phyloP scores from a whole-genome alignment of 2,888 invertebrate genomes.

The Parnassius smintheus region DNA sequence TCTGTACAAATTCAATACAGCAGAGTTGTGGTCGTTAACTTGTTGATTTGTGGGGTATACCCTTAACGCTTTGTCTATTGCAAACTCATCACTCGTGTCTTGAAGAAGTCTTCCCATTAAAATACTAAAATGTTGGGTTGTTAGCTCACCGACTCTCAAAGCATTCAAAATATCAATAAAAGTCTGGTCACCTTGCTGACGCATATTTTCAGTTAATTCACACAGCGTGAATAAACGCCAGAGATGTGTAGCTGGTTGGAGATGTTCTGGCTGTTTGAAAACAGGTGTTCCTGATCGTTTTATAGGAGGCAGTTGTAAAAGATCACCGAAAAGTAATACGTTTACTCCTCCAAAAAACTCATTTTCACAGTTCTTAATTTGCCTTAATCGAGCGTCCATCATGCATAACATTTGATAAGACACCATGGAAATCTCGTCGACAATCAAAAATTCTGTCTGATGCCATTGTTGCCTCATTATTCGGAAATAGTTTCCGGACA shows the following conservation, averaged over 20 bases:
- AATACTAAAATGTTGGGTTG: constrained; percentile 23
- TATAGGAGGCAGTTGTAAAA: constrained; percentile 21
- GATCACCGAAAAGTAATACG: constrained; percentile 14
- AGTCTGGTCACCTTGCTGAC: constrained; percentile 15
- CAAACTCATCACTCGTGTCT: constrained; percentile 25
- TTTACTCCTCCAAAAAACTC: constrained; percentile 12
- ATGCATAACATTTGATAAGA: too few species aligned
- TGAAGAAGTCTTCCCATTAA: constrained; percentile 19
- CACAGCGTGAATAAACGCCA: constrained; percentile 23
- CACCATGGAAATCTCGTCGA: too few species aligned
- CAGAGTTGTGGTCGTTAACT: constrained; percentile 19
- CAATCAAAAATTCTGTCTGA: too few species aligned
- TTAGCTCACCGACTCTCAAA: constrained; percentile 23
- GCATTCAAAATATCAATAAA: constrained; percentile 23
- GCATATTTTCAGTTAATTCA: constrained; percentile 19
- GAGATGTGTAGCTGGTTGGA: constrained; percentile 26
- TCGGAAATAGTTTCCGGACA: too few species aligned
- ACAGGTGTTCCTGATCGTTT: constrained; percentile 17
- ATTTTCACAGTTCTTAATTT: background rate
- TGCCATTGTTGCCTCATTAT: too few species aligned
- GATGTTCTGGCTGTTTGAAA: constrained; percentile 21
- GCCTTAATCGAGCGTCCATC: too few species aligned
- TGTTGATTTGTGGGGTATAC: constrained; percentile 24
- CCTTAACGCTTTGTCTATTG: constrained; percentile 21
- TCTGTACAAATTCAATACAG: constrained; percentile 3